These are phyloP conservation scores for Sciurus niger DNA, from an alignment of 2,113 vertebrate genomes.

Conservation along the genomic window DNA sequence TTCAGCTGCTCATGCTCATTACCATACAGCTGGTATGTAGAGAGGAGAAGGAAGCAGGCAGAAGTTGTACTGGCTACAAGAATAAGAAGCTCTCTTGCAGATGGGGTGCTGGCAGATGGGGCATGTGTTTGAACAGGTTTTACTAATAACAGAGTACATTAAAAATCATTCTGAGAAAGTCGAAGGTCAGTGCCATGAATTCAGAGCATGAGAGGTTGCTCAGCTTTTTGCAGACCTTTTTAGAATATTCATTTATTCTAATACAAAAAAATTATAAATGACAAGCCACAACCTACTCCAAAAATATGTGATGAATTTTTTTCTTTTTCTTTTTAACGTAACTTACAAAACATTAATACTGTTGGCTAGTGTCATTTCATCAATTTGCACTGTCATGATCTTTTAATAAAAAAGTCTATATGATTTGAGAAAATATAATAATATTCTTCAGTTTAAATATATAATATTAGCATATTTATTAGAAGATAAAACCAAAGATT, in stretches of 20 bases:
- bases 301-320: conserved; percentile 7
- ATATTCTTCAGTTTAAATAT: conserved; percentile 5
- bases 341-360: conserved; percentile 19
- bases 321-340: conserved; percentile 55
- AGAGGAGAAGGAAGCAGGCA: conserved; percentile 92
- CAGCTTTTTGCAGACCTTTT: conserved; percentile 89
- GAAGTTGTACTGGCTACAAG: conserved; percentile 91
- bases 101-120: conserved; percentile 95
- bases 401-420: background rate
- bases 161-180: conserved; percentile 92
- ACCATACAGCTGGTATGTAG: conserved; percentile 99
- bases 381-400: background rate
- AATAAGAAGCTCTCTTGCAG: conserved; percentile 92
- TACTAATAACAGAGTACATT: conserved; percentile 92
- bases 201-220: conserved; percentile 90
- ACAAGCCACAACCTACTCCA: conserved; percentile 57
- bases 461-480: conserved; percentile 50
- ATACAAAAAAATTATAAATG: conserved; percentile 83
- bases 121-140: conserved; percentile 93
- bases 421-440: conserved; percentile 55
- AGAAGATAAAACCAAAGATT: conserved; percentile 47
- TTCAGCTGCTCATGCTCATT: conserved; percentile 96
- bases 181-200: conserved; percentile 92
- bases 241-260: conserved; percentile 89
- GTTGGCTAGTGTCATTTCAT: conserved; percentile 4